A percentile compares a stretch with the other conserved stretches of the same genome.
Conservation (phyloP, 1,140 invertebrate species). For the Goniozus legneri region DNA sequence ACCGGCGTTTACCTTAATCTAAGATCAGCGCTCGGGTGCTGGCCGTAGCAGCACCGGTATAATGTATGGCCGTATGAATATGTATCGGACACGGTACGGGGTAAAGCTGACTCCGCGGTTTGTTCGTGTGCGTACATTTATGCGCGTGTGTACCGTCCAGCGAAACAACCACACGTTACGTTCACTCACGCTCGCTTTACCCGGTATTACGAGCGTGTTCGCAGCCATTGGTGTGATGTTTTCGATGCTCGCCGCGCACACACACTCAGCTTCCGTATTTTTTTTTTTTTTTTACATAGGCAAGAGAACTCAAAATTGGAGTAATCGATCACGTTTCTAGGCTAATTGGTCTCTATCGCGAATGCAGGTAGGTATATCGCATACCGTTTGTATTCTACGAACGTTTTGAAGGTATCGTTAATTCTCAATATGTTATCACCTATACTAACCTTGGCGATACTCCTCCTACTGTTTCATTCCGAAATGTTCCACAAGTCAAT, state of each 20-base stretch:
- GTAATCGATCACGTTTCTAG: no score
- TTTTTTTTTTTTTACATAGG: no score
- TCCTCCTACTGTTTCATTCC: background rate
- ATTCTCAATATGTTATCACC: conserved; percentile 26
- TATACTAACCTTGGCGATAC: background rate
- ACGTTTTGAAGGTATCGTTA: conserved; percentile 36
- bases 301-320: no score
- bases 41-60: conserved; percentile 29
- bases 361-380: no score
- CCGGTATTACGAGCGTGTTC: no score
- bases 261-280: no score
- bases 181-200: conserved; percentile 25
- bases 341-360: no score
- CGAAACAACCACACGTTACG: conserved; percentile 3
- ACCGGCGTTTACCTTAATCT: conserved; percentile 58
- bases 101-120: no score
- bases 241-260: no score
- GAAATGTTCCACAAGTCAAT: no score
- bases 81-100: conserved; percentile 50
- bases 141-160: background rate
- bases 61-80: conserved; percentile 56
- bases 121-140: conserved; percentile 14
- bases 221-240: no score
- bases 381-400: conserved; percentile 33
- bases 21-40: conserved; percentile 45